A percentile compares a stretch with the other conserved stretches of the same genome.
Conservation (phyloP, 2,888 invertebrate species). For the Pammene fasciana region DNA sequence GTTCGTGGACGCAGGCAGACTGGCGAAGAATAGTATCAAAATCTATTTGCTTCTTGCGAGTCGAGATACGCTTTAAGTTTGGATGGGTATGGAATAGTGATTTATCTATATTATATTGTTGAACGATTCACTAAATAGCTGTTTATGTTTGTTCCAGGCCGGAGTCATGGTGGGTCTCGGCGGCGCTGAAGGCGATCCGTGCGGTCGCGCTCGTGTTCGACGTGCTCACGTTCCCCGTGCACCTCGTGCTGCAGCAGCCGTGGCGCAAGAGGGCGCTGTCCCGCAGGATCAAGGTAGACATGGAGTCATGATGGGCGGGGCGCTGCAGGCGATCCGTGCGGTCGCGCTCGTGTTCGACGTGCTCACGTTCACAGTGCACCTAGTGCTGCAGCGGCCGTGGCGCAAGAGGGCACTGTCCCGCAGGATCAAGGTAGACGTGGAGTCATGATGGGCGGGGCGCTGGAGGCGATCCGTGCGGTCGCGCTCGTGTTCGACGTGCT, state of each 20-base stretch:
- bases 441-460: conserved; percentile 87
- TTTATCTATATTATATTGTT: too few species aligned
- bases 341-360: conserved; percentile 94
- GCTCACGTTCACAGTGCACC: conserved; percentile 94
- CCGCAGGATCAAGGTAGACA: conserved; percentile 88
- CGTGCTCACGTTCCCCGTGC: conserved; percentile 94
- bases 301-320: conserved; percentile 86
- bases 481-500: conserved; percentile 95
- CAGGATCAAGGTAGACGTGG: conserved; percentile 87
- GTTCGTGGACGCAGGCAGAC: too few species aligned
- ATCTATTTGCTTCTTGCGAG: too few species aligned
- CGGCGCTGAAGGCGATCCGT: conserved; percentile 90
- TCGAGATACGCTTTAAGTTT: too few species aligned
- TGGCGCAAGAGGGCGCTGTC: conserved; percentile 92
- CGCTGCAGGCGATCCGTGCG: conserved; percentile 90
- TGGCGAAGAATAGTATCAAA: too few species aligned
- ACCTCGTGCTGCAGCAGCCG: conserved; percentile 92
- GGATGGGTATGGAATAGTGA: too few species aligned
- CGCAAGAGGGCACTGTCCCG: conserved; percentile 89
- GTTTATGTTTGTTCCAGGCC: conserved; percentile 71
- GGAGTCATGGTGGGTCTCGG: conserved; percentile 87
- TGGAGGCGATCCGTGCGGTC: conserved; percentile 90
- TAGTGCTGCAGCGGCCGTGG: conserved; percentile 94
- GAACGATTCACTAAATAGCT: not conserved
- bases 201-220: conserved; percentile 94